Conservation (phyloP, 2,888 invertebrate species). For the Sesia bembeciformis region DNA sequence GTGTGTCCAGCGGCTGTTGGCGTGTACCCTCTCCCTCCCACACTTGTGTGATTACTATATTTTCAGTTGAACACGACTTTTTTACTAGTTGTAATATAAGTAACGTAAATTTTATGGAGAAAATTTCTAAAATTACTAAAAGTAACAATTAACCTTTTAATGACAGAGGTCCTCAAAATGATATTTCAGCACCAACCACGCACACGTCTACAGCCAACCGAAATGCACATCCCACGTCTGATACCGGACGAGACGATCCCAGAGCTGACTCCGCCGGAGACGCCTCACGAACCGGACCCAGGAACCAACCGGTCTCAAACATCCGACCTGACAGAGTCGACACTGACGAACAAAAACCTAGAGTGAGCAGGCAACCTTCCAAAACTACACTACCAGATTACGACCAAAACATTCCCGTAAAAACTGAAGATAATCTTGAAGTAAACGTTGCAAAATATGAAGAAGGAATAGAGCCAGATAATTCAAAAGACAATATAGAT, state of each 20-base stretch:
- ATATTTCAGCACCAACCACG: slow-evolving; percentile 61
- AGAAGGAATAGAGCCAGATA: slow-evolving; percentile 6
- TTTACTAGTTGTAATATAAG: too few species aligned
- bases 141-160: not conserved
- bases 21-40: too few species aligned
- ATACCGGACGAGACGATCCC: slow-evolving; percentile 54
- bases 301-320: slow-evolving; percentile 21
- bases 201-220: slow-evolving; percentile 47
- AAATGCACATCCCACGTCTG: slow-evolving; percentile 44
- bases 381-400: slow-evolving; percentile 28
- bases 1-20: too few species aligned
- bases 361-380: slow-evolving; percentile 20
- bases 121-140: not conserved
- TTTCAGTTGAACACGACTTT: too few species aligned
- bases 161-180: not conserved
- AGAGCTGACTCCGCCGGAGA: slow-evolving; percentile 56
- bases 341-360: slow-evolving; percentile 12
- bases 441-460: slow-evolving; percentile 5
- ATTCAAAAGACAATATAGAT: slow-evolving; percentile 8
- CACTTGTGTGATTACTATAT: too few species aligned
- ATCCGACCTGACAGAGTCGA: slow-evolving; percentile 25
- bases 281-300: slow-evolving; percentile 31
- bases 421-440: slow-evolving; percentile 8
- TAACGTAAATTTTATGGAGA: too few species aligned
- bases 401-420: slow-evolving; percentile 15